Conservation (phyloP, 2,113 vertebrate species). For the Lutjanus erythropterus region DNA sequence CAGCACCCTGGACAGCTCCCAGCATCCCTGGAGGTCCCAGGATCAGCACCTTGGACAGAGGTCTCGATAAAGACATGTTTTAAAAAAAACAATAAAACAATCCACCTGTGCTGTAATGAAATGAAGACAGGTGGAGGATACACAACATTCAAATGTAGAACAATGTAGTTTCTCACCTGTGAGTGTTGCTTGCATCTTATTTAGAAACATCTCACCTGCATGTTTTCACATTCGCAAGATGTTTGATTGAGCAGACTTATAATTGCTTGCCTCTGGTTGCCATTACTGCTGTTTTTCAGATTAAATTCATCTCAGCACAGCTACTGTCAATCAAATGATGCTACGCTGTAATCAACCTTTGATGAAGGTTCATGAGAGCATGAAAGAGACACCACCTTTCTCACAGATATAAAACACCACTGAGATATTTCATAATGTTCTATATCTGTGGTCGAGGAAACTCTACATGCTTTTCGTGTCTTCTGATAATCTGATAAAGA, state of each 20-base stretch:
- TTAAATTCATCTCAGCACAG: background rate
- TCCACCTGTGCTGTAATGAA: background rate
- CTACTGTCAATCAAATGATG: background rate
- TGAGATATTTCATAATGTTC: too few relatives aligned
- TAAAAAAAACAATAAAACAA: too few relatives aligned
- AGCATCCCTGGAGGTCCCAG: constrained; percentile 25
- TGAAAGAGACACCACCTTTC: background rate
- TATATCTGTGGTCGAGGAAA: too few relatives aligned
- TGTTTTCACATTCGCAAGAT: background rate
- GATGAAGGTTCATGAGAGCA: background rate
- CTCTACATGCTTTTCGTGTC: background rate
- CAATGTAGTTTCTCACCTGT: background rate
- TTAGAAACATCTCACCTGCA: background rate
- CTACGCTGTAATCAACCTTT: background rate
- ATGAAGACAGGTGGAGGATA: background rate
- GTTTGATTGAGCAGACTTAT: background rate
- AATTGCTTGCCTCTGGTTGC: background rate
- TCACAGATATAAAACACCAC: too few relatives aligned
- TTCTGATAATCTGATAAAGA: background rate
- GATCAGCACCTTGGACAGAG: constrained; percentile 65
- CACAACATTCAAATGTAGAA: background rate
- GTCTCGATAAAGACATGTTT: too few relatives aligned
- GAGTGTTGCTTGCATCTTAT: background rate
- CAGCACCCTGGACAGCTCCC: constrained; percentile 34
- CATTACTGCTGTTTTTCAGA: background rate